Base-by-base conservation (phyloP, 2,113 vertebrate species). In the Nothocercus nigrocapillus region DNA sequence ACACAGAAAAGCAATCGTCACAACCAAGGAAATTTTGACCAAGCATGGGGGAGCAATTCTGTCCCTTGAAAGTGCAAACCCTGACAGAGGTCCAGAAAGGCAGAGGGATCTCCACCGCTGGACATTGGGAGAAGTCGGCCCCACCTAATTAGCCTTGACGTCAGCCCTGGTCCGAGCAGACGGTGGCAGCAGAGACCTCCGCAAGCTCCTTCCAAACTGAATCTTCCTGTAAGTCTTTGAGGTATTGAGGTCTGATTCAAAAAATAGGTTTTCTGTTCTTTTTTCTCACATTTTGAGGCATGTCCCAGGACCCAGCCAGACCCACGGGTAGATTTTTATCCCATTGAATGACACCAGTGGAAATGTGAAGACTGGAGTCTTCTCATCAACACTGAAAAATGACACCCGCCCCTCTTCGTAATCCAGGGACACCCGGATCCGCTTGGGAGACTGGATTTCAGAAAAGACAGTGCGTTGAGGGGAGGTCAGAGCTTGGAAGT, bases 331-430 rank as follows among this genome's bases (percentile, higher is more conserved):
- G 16, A 90, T 62, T 56, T 6, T 76, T 36, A 38, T 4, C 20
- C 63, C 84, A 11, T 40, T 28, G 2, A 93, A 85, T 3, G 87
- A 68, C 17, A 11, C 18, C 14, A 11, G 16, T 42, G 27, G 51
- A 61, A 92, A 94, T 0, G 44, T 69, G 88, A 92, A 93, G 59
- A 90, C 61, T 3, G 34, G 78, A 68, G 67, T 64, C 19, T 36
- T 17, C 44, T 92, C 11, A 5, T 72, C 83, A 13, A 88, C 49
- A 62, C 54, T 85, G 59, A 93, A 96, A 85, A 95, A 86, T 3
- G 68, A 14, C 27, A 86, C 83, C 11, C 7, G 22, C 21, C 68
- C 73, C 30, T 44, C 20, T 38, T 83, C 77, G 5, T 90, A 95
- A 30, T 86, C 73, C 91, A 95, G 80, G 76, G 54, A 92, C 30